These are phyloP conservation scores for Drosophila serrata DNA, from an alignment of 1,140 invertebrate genomes.

Conservation along the genomic window DNA sequence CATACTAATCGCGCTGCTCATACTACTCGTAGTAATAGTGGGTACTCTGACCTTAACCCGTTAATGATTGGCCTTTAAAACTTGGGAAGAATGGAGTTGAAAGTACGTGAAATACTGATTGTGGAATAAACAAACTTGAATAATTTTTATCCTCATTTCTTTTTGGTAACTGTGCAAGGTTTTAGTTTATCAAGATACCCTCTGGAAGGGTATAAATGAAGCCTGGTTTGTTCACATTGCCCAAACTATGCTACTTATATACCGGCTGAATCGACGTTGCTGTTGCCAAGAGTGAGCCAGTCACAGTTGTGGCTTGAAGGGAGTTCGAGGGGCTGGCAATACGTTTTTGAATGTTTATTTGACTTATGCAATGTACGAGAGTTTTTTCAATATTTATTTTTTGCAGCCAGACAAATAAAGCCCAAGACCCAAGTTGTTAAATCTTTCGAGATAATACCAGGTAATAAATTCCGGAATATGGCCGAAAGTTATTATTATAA, in stretches of 20 bases:
- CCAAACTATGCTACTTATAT: constrained; percentile 27
- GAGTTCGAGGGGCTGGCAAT: constrained; percentile 15
- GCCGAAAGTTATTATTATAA: background rate
- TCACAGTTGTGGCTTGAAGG: background rate
- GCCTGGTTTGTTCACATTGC: constrained; percentile 62
- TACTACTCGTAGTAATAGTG: background rate
- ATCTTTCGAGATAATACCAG: constrained; percentile 14
- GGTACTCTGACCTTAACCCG: background rate
- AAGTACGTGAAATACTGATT: background rate
- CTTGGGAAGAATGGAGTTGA: background rate
- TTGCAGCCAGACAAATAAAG: constrained; percentile 24
- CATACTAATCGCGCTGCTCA: background rate
- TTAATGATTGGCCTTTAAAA: background rate
- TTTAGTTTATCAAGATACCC: background rate
- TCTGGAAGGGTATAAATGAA: constrained; percentile 22
- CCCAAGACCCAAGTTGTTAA: constrained; percentile 14
- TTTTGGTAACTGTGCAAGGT: no score
- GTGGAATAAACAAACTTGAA: background rate
- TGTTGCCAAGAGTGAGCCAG: constrained; percentile 60
- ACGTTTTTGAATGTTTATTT: constrained; percentile 51
- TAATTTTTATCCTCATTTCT: background rate
- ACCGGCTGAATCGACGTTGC: constrained; percentile 34
- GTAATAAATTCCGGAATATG: background rate
- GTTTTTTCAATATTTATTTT: constrained; percentile 43
- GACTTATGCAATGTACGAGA: constrained; percentile 65